Base-by-base conservation (phyloP, 2,113 vertebrate genomes). In the Anoura caudifer region DNA sequence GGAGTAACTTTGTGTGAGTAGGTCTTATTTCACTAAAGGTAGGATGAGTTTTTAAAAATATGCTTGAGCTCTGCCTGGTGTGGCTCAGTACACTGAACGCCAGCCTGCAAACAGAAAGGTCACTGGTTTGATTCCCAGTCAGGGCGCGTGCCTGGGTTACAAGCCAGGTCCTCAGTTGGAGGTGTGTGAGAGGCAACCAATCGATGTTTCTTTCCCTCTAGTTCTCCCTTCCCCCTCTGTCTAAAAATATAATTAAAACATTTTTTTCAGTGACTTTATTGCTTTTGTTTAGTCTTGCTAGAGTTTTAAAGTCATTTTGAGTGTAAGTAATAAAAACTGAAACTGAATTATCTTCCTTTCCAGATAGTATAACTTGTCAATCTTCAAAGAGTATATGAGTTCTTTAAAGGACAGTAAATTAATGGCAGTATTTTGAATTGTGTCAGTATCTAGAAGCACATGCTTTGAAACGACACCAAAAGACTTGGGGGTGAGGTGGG, bases 251-350 rank as follows among this genome's bases (percentile, higher is more conserved):
- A 63, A 63, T 61, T 59, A 59, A 59, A 56, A 59, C 2, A 1
- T 43, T 61, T 72, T 61, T 83, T 72, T 54, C n/a, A 89, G 15
- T 90, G 59, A 90, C 47, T 70, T 79, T 87, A 83, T 26, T 63
- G 54, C 26, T 81, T 95, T 50, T 79, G n/a, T 95, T 97, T 72
- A 81, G 28, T 61, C 24, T 91, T 95, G 19, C n/a, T 90, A 82
- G 36, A 73, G 36, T 31, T 88, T 88, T 87, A 41, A 41, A 79
- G 15, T 83, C 6, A 80, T 26, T 90, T 69, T 63, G 45, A 77
- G n/a, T 47, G 26, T 87, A 86, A 92, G 36, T 41, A 79, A 52
- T 38, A 83, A 91, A 81, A 95, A 91, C 50, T 77, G 36, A 33
- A 15, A 92, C 12, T 50, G 16, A 87, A 83, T n/a, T 65, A 19